Evolutionary conservation across 2,888 invertebrate genomes (phyloP), one percentile per base, ranked within the genome.

Genomic region (Tenthredo livida): DNA sequence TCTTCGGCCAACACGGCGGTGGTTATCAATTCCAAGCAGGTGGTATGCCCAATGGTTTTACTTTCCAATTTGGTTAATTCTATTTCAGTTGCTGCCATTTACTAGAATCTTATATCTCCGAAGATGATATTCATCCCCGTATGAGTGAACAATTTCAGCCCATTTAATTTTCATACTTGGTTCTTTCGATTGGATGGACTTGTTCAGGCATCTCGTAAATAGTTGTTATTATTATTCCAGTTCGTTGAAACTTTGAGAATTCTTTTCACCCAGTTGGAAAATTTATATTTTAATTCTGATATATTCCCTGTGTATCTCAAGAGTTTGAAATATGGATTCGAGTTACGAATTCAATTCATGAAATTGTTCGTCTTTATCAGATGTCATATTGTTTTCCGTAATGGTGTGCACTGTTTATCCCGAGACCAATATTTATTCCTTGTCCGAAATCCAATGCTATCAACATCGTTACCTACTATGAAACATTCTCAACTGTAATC

Each of bases 41-140:
- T 50, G 94, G 94, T 37, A 95, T 95, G 92, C 95, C 96, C 0
- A 95, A 95, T 7, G 94, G 95, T 72, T 97, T 96, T 92, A 94
- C 95, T 87, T 97, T 96, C 94, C 96, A 96, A 90, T 97, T 97
- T 92, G 95, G 96, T 89, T 96, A 96, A 94, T 86, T 47, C 37
- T 65, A 50, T 84, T 25, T 80, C 67, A 43, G 21, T 29, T 73
- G 21, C 33, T 77, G 73, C 58, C 54, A 84, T 54, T 29, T 67
- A 80, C 29, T 85, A 83, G 21, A 84, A 84, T 77, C 77, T 72
- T 85, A 70, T 82, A 43, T 58, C 80, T 84, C 58, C 67, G 15
- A 65, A n/a, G 50, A 82, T 85, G 85, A 78, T 58, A 83, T 70
- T 29, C 47, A 83, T 67, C 67, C 67, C 47, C 17, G 47, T 83